Evolutionary conservation across 2,888 invertebrate genomes (phyloP).

Genomic region (Conops quadrifasciatus): DNA sequence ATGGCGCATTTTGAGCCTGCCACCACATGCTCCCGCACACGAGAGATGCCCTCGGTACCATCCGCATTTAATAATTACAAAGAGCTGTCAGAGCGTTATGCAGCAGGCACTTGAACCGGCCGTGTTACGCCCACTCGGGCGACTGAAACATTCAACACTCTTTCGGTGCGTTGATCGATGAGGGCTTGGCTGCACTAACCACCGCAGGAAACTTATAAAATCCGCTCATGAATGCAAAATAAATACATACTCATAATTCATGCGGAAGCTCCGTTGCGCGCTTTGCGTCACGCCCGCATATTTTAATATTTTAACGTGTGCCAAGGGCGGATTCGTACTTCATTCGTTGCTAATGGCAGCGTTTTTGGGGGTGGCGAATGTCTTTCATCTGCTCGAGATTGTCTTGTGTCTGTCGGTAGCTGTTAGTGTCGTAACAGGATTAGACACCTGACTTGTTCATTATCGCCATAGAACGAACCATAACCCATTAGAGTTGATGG

Average conservation of each 20-base stretch:
- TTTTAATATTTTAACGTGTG: slow-evolving; percentile 2
- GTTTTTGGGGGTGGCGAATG: not conserved
- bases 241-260: slow-evolving; percentile 33
- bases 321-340: slow-evolving; percentile 9
- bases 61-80: slow-evolving; percentile 15
- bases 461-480: no score
- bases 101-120: no score
- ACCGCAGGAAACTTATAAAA: slow-evolving; percentile 26
- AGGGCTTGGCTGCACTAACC: not conserved
- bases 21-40: not conserved
- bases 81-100: slow-evolving; percentile 10
- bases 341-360: not conserved
- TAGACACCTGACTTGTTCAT: no score
- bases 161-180: not conserved
- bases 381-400: no score
- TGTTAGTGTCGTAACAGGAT: no score
- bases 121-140: no score
- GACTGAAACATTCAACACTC: no score
- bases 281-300: slow-evolving; percentile 1
- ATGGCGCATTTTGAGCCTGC: slow-evolving; percentile 15
- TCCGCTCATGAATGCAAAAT: slow-evolving; percentile 32
- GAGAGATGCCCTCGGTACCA: not conserved
- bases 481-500: no score
- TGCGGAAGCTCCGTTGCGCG: slow-evolving; percentile 13
- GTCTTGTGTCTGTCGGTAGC: no score